These are phyloP conservation scores for Coilia nasus DNA, from an alignment of 2,797 vertebrate species.

Conservation along the genomic window DNA sequence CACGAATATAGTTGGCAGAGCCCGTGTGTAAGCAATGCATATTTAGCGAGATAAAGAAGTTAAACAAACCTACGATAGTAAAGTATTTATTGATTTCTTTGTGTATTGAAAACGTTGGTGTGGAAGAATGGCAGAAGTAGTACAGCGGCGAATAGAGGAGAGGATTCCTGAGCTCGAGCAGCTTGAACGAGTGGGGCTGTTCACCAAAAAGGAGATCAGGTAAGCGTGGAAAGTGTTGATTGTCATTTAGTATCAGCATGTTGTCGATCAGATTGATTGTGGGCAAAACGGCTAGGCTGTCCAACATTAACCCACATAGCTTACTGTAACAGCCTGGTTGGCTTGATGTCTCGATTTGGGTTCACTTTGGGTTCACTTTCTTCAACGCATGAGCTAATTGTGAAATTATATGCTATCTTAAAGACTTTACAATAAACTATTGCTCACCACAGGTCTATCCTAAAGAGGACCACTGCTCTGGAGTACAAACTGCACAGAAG, in stretches of 20 bases:
- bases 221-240: constrained; percentile 61
- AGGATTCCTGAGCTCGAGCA: constrained; percentile 89
- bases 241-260: neutral
- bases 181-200: constrained; percentile 90
- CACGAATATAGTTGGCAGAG: too few species aligned
- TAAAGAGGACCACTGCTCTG: constrained; percentile 86
- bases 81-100: neutral
- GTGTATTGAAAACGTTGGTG: neutral
- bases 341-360: too few species aligned
- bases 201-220: constrained; percentile 86
- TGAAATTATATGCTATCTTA: too few species aligned
- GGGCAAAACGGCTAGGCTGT: neutral
- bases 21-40: neutral
- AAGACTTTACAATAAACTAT: too few species aligned
- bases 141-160: constrained; percentile 89
- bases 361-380: too few species aligned
- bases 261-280: neutral
- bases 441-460: constrained; percentile 76
- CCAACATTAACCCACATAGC: too few species aligned
- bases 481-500: constrained; percentile 92
- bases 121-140: constrained; percentile 85
- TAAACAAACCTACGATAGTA: neutral
- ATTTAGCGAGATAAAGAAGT: neutral
- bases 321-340: too few species aligned
- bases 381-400: too few species aligned